Percentiles rank a stretch among this genome's conserved stretches.
These are phyloP conservation scores for Sussaba pulchella DNA, from an alignment of 2,888 invertebrate genomes.

Conservation along the genomic window DNA sequence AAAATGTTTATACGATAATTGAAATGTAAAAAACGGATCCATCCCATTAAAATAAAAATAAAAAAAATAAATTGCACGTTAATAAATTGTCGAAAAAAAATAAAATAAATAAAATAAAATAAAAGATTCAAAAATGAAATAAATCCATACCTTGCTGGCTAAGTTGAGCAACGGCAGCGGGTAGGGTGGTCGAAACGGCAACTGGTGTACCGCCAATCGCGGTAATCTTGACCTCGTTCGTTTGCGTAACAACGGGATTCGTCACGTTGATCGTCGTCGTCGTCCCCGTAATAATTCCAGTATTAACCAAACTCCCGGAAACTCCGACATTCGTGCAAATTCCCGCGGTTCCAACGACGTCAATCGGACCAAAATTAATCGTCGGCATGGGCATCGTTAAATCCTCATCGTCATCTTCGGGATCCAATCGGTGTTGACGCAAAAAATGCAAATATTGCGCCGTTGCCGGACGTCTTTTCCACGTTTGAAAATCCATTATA, in stretches of 20 bases:
- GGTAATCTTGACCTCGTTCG: conserved; percentile 87
- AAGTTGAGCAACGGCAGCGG: conserved; percentile 88
- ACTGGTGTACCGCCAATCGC: conserved; percentile 87
- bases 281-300: no score
- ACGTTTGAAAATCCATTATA: conserved; percentile 94
- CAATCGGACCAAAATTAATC: conserved; percentile 22
- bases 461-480: conserved; percentile 92
- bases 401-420: conserved; percentile 86
- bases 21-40: no score
- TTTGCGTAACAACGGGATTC: conserved; percentile 77
- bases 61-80: conserved; percentile 26
- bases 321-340: conserved; percentile 50
- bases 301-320: conserved; percentile 33
- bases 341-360: no score
- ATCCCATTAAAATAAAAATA: not conserved
- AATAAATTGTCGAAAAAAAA: not conserved
- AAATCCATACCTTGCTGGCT: conserved; percentile 86
- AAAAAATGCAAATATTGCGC: conserved; percentile 91
- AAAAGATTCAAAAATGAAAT: not conserved
- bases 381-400: conserved; percentile 78
- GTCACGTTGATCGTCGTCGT: no score
- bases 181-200: conserved; percentile 87
- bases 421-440: conserved; percentile 89
- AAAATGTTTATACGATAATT: no score
- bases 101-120: conserved; percentile 8